Conservation (phyloP, 2,888 invertebrate genomes). For the Anoncus sp. region DNA sequence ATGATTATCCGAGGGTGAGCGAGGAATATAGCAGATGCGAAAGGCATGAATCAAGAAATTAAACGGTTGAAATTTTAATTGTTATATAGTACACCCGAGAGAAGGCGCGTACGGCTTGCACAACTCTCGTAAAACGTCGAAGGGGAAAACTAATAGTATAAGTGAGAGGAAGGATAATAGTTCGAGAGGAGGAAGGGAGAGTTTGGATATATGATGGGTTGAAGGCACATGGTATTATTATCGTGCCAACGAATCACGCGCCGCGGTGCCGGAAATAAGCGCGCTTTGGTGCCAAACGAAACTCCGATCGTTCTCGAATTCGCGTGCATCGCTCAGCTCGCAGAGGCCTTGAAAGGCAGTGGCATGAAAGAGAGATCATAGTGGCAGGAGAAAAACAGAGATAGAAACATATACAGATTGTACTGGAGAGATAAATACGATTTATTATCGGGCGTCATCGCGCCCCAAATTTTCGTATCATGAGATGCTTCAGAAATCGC, state of each 20-base stretch:
- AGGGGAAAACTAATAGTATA: conserved; percentile 37
- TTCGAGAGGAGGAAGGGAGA: conserved; percentile 6
- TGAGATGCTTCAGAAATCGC: conserved; percentile 37
- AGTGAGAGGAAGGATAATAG: conserved; percentile 1
- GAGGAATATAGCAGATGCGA: conserved; percentile 5
- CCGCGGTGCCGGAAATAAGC: conserved; percentile 41
- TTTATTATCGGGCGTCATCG: too few relatives aligned
- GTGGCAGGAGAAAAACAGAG: background rate
- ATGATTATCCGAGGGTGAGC: conserved; percentile 16
- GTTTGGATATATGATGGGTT: conserved; percentile 9
- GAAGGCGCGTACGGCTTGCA: conserved; percentile 23
- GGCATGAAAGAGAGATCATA: background rate
- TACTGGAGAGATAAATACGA: conserved; percentile 11
- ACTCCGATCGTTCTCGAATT: conserved; percentile 48
- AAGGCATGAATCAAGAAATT: conserved; percentile 31
- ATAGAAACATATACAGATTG: conserved; percentile 7
- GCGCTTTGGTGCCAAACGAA: conserved; percentile 46
- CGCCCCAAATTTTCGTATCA: conserved; percentile 34
- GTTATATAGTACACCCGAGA: conserved; percentile 8
- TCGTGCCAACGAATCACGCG: conserved; percentile 38
- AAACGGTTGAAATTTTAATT: conserved; percentile 50
- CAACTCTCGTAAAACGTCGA: conserved; percentile 53
- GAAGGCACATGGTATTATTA: conserved; percentile 51
- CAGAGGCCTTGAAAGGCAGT: conserved; percentile 1
- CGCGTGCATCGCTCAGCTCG: conserved; percentile 29